Evolutionary conservation across 2,888 invertebrate species (phyloP), one percentile per base, ranked within the genome.

Genomic region (Ethmia dodecea): DNA sequence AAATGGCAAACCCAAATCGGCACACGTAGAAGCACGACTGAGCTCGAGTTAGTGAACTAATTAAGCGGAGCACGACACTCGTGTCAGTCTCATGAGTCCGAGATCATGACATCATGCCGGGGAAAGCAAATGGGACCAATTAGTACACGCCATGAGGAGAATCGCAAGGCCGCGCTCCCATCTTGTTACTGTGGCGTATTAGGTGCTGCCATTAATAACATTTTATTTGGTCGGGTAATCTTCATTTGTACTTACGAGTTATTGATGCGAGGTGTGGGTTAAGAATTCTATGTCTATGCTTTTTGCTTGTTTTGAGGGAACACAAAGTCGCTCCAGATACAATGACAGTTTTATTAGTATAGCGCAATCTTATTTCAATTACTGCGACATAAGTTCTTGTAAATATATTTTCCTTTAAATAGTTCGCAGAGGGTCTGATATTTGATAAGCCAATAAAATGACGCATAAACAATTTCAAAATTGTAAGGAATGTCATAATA

Each of bases 81-180:
- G 27, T 27, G 26, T 27, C 33, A 33, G 27, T 14, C 16, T 26
- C 26, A 14, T 31, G 13, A 22, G 22, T n/a, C 39, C 45, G 43
- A 60, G 57, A 57, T 66, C 70, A 63, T 64, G 65, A 60, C 61
- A 56, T 63, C 64, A 51, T 56, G 60, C 53, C 58, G 54, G 54
- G 55, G 68, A 62, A 64, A 74, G 68, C 70, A 73, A 78, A 78
- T 76, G 70, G 62, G 59, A 45, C 46, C 71, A 61, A 78, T 79
- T 79, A 72, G 75, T 74, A 65, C 48, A 63, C 53, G 66, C 66
- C 63, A 64, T 57, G 51, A 49, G 56, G 54, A 50, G 60, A 68
- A 57, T 62, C 49, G 55, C 46, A 42, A 53, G 49, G 51, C 49
- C 49, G 42, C 39, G 34, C 45, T 32, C 39, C 44, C 51, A 40